phyloP scores from a whole-genome alignment of 2,888 invertebrate genomes.

The Strigamia crassipes region DNA sequence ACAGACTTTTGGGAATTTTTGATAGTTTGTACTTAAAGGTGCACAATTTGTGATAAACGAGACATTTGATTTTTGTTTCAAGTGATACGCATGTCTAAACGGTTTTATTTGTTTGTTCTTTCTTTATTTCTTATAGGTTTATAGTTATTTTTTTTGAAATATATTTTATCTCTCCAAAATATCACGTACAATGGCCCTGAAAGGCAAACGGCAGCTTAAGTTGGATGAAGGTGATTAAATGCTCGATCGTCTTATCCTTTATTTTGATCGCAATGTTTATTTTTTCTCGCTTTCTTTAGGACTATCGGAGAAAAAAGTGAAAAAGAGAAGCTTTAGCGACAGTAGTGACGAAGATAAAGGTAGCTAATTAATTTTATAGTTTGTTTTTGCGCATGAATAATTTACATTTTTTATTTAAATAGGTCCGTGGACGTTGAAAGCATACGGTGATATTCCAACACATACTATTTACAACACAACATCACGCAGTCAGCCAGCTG shows the following conservation, averaged over 20 bases:
- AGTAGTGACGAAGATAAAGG: conserved; percentile 48
- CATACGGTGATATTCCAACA: conserved; percentile 83
- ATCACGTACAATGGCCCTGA: neutral
- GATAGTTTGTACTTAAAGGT: neutral
- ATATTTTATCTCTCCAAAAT: neutral
- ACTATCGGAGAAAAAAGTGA: conserved; percentile 45
- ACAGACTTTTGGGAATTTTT: neutral
- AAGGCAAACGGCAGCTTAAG: neutral
- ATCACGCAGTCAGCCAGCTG: conserved; percentile 77
- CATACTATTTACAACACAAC: conserved; percentile 82
- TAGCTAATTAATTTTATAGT: neutral
- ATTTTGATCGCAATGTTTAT: no score
- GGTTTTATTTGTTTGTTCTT: no score
- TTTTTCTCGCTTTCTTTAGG: neutral
- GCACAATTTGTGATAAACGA: neutral
- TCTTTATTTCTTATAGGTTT: neutral
- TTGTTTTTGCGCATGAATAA: neutral
- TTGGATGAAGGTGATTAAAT: neutral
- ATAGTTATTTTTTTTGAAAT: neutral
- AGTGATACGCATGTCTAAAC: no score
- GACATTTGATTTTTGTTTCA: no score
- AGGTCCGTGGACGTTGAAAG: conserved; percentile 76
- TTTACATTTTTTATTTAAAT: neutral
- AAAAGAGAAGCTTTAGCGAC: conserved; percentile 45
- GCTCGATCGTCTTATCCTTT: neutral